Base-by-base conservation (phyloP, 1,140 invertebrate genomes). In the Potamilus streckersoni region DNA sequence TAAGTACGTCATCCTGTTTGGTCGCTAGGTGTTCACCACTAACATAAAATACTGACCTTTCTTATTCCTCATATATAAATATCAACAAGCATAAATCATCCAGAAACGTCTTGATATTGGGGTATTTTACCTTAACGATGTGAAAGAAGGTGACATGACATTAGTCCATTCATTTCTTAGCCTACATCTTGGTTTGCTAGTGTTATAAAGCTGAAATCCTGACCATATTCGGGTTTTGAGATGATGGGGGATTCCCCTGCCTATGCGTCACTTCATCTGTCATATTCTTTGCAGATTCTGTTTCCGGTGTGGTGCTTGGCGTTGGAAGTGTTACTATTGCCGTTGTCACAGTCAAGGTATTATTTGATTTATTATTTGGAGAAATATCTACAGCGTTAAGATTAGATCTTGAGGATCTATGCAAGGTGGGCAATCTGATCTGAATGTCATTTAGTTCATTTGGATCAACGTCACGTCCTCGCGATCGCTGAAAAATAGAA, bases 371-470 rank as follows among this genome's bases (percentile, higher is more conserved):
- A 63, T 78, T 83, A 76, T 82, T 85, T 61, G 76, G 63, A 20
- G 66, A 79, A 55, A 60, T 69, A 31, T 81, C 81, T 23, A 87
- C 79, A 38, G 85, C 85, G 71, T 88, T 88, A n/a, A 88, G 80
- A 74, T 84, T 87, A n/a, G 85, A 84, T 27, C 85, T 82, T 13
- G 88, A 88, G 4, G 86, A 84, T 62, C 86, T 74, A 74, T 88
- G 86, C 23, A 81, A 72, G 20, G 82, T 80, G 58, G 88, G 87
- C 61, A 91, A 81, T 61, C 90, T 86, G 69, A 91, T 89, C 82
- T 91, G 90, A 68, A 91, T 89, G 79, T 91, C 91, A 79, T 91
- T 91, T 67, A 91, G 80, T 74, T 92, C 91, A 75, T 91, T 90
- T 23, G 89, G 87, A 23, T 86, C 88, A 66, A 62, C 76, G 78